Base-by-base conservation (phyloP, 2,113 vertebrate species). In the Amphiprion percula region DNA sequence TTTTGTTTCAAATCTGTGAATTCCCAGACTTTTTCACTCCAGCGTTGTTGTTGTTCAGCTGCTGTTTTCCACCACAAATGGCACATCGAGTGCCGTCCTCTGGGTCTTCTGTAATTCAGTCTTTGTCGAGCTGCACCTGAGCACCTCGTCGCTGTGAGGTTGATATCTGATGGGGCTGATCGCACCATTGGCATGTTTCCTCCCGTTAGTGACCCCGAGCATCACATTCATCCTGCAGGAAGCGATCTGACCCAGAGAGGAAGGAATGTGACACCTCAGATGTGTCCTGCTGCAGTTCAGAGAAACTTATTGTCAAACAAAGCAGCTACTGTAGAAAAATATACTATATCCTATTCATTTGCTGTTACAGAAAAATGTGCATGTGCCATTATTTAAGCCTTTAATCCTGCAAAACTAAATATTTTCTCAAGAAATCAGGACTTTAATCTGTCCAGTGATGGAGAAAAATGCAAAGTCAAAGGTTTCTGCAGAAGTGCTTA, bases 111-210 rank as follows among this genome's bases (percentile, higher is more conserved):
- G 72, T 74, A 62, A 61, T 72, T 59, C 53, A 58, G 47, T 73
- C 37, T 53, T 23, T 41, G 74, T 28, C n/a, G 37, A 56, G 19
- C 54, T 73, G 84, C 77, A 50, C 15, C 78, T 37, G 39, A 56
- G 68, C 69, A 65, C 68, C 83, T 52, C 68, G 49, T 85, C 76
- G 67, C 77, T 78, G 80, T 87, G 71, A 72, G 5, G 33, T 19
- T 50, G 64, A 74, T 66, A 74, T 67, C 54, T 28, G 71, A 88
- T 79, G 62, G 59, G 26, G 65, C 30, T 23, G 59, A 68, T 74
- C 52, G 49, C 70, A 68, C 37, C 62, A 61, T n/a, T 11, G 58
- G 24, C 15, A 19, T 26, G 28, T 39, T 62, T 68, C 52, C 2
- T 67, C 30, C 23, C 49, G 26, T 49, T 54, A 75, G 77, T 58